Conservation (phyloP, 2,113 vertebrate genomes). For the Leiothrix lutea region DNA sequence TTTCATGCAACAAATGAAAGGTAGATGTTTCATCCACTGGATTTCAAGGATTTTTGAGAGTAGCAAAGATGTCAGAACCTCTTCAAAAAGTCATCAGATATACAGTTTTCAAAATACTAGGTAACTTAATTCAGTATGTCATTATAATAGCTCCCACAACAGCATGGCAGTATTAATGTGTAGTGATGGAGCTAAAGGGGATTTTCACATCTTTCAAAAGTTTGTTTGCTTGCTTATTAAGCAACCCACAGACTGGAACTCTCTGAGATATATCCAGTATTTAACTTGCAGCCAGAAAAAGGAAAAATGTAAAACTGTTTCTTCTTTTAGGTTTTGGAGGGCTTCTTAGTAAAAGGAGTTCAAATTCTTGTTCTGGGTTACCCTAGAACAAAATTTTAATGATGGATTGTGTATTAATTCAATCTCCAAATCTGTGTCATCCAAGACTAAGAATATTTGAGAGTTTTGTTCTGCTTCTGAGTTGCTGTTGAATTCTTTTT, state of each 20-base stretch:
- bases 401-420: not conserved
- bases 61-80: not conserved
- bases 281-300: not conserved
- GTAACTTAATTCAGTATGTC: not conserved
- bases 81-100: not conserved
- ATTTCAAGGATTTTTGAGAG: not conserved
- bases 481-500: not conserved
- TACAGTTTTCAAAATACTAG: not conserved
- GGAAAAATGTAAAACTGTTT: not conserved
- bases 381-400: not conserved
- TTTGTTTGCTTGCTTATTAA: not conserved
- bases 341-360: not conserved
- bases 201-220: not conserved
- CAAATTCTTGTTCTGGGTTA: not conserved
- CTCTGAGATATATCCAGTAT: not conserved
- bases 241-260: not conserved
- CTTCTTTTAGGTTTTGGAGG: not conserved
- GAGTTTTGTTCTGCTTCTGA: not conserved
- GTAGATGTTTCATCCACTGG: not conserved
- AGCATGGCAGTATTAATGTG: not conserved
- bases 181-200: not conserved
- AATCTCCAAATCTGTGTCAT: not conserved
- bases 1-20: not conserved
- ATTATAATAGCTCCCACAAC: not conserved
- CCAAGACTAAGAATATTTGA: not conserved